Evolutionary conservation across 2,888 invertebrate species (phyloP).

Genomic region (Pollenia griseotomentosa): DNA sequence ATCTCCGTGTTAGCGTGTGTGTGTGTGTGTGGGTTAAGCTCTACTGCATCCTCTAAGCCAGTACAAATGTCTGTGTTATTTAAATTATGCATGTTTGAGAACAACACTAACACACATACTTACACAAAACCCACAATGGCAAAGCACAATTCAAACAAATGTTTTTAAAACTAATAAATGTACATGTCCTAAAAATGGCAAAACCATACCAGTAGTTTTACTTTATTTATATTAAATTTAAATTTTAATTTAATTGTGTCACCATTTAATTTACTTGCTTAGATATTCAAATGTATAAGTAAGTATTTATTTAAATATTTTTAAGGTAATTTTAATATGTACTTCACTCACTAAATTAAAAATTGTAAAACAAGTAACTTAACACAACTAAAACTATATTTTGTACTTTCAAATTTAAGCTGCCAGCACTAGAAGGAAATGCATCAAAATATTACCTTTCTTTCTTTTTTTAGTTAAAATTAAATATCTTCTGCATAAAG

Average conservation of each 20-base stretch:
- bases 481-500: no score
- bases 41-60: slow-evolving; percentile 18
- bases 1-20: slow-evolving; percentile 12
- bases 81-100: no score
- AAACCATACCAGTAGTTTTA: not conserved
- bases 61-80: not conserved
- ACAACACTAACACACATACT: not conserved
- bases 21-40: slow-evolving; percentile 5
- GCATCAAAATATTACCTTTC: no score
- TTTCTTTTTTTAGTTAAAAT: no score
- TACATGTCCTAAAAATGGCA: not conserved
- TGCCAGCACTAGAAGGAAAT: no score
- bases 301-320: slow-evolving; percentile 15
- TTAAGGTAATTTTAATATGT: slow-evolving; percentile 2
- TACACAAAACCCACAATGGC: not conserved
- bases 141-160: slow-evolving; percentile 27
- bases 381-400: no score
- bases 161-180: slow-evolving; percentile 8
- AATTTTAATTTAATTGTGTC: not conserved
- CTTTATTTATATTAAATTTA: not conserved
- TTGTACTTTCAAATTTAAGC: no score
- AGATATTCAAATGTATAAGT: not conserved
- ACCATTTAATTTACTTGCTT: not conserved
- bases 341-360: not conserved
- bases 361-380: no score